Evolutionary conservation across 2,113 vertebrate genomes (phyloP).

Genomic region (Quiscalus mexicanus): DNA sequence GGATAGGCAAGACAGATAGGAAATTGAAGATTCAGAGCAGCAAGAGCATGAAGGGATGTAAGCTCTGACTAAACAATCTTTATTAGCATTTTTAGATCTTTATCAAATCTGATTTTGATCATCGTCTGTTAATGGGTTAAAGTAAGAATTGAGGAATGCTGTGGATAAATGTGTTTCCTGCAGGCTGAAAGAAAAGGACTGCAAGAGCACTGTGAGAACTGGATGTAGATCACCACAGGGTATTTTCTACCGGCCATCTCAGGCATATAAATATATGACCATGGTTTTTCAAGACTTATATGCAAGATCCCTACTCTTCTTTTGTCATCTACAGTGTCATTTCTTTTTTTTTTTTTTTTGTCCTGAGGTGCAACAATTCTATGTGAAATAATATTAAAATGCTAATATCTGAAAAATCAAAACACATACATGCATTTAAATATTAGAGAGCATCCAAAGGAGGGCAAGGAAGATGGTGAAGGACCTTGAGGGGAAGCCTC

Average conservation of each 20-base stretch:
- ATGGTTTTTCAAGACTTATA: neutral
- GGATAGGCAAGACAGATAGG: neutral
- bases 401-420: neutral
- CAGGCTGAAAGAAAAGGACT: neutral
- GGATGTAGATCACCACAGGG: fast-evolving
- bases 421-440: fast-evolving
- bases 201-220: neutral
- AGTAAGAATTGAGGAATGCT: neutral
- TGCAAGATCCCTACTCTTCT: neutral
- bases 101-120: neutral
- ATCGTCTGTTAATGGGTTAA: neutral
- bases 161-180: neutral
- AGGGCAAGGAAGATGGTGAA: neutral
- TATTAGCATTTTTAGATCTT: neutral
- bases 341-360: neutral
- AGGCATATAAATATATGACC: neutral
- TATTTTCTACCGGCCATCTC: neutral
- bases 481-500: neutral
- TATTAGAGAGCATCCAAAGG: fast-evolving
- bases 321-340: neutral
- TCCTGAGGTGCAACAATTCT: neutral
- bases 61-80: neutral
- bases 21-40: neutral
- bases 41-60: neutral
- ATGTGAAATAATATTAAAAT: neutral